Evolutionary conservation across 1,140 invertebrate genomes (phyloP).

Genomic region (Frieseomelitta varia): DNA sequence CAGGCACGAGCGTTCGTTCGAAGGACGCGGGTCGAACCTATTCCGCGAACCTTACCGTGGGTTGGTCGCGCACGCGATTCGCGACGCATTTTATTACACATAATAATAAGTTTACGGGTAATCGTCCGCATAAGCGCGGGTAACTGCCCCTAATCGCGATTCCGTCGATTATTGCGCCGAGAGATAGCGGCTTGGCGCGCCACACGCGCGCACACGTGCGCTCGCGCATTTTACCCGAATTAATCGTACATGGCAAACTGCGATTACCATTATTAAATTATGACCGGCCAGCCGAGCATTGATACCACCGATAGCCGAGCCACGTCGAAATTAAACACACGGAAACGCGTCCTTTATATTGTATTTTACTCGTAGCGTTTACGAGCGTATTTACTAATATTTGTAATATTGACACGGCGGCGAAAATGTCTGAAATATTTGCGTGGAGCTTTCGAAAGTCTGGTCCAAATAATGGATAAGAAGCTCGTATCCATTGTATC

Average conservation of each 20-base stretch:
- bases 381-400: not conserved
- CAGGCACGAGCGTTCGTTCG: too few relatives aligned
- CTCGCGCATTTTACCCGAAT: conserved; percentile 51
- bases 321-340: conserved; percentile 20
- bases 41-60: too few relatives aligned
- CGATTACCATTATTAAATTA: conserved; percentile 50
- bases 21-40: not conserved
- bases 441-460: not conserved
- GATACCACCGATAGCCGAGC: conserved; percentile 19
- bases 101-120: conserved; percentile 36
- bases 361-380: not conserved
- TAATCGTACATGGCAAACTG: conserved; percentile 41
- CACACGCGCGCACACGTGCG: not conserved
- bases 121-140: conserved; percentile 27
- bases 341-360: conserved; percentile 8
- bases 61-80: not conserved
- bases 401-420: too few relatives aligned
- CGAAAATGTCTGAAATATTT: not conserved
- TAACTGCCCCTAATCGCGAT: conserved; percentile 55
- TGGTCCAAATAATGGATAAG: conserved; percentile 9
- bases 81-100: conserved; percentile 7
- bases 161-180: conserved; percentile 51
- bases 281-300: not conserved
- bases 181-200: conserved; percentile 35
- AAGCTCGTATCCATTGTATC: not conserved